Evolutionary conservation across 2,888 invertebrate genomes (phyloP), one percentile per base, ranked within the genome.

Genomic region (Trichopria drosophilae): DNA sequence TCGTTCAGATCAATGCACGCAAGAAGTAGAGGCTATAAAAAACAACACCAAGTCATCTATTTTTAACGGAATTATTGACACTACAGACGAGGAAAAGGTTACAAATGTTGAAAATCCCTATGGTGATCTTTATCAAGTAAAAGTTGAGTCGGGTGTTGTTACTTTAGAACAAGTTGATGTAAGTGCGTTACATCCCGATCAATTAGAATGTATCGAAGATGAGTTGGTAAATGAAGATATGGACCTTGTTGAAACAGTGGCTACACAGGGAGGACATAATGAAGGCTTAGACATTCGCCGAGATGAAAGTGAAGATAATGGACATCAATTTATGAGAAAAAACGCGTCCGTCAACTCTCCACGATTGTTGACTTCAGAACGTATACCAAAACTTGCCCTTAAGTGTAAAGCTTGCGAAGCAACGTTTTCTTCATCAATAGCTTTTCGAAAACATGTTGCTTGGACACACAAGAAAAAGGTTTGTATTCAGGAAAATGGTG

Each of bases 391-490:
- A n/a, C n/a, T n/a, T n/a, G n/a, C 64, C 0, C 34, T 75, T 3
- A 73, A 68, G 39, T 75, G 75, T 42, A 73, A 69, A 43, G 59
- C 57, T 1, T 75, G 75, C 47, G 66, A 69, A 1, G 71, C 73
- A 39, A 69, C 61, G 3, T 75, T 75, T 40, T 60, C 60, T 15
- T 65, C 72, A 1, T 55, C 59, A 9, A 58, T 70, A 6, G 63
- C 68, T 0, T 75, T 73, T 32, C 55, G 66, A 9, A 74, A 73
- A 23, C 75, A 75, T 59, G 72, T 75, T 0, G 72, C 75, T 1
- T 74, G 73, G 73, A 68, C 65, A 1, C 75, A 75, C 59, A 71
- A 68, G 52, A 71, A 70, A 41, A 72, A 72, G 48, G 65, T 73
- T 0, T 75, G 69, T 53, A 67, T 75, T 16, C 69, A 69, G 22